These are phyloP conservation scores for Amphipyra berbera DNA, from an alignment of 2,888 invertebrate genomes.

Conservation along the genomic window DNA sequence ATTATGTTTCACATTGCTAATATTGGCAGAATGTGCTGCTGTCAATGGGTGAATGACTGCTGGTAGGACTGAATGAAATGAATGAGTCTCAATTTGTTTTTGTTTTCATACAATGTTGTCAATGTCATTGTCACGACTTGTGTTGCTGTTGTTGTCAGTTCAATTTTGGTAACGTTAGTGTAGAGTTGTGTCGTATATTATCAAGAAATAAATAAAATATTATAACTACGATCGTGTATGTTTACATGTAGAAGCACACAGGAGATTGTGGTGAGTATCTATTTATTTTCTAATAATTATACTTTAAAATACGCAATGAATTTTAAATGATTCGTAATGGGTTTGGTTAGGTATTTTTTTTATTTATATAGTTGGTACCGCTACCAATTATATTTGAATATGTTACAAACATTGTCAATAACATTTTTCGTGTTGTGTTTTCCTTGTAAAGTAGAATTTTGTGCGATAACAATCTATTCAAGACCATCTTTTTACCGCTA, in stretches of 20 bases:
- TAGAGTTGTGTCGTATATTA: constrained; percentile 5
- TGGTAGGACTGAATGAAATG: too few relatives aligned
- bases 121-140: too few relatives aligned
- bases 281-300: too few relatives aligned
- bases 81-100: too few relatives aligned
- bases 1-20: constrained; percentile 1
- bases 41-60: too few relatives aligned
- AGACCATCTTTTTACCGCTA: not conserved
- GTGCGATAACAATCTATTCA: rapidly evolving
- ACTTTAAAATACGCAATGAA: too few relatives aligned
- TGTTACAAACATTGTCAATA: not conserved
- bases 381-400: not conserved
- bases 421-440: constrained; percentile 5
- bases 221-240: not conserved
- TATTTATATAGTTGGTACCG: constrained; percentile 11
- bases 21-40: too few relatives aligned
- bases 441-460: constrained; percentile 5
- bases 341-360: not conserved
- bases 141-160: too few relatives aligned
- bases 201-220: constrained; percentile 1
- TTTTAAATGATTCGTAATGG: not conserved
- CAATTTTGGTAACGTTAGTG: not conserved
- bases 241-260: constrained; percentile 30
- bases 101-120: too few relatives aligned
- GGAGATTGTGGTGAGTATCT: constrained; percentile 28